These are phyloP conservation scores for Trematomus loennbergii DNA, from an alignment of 2,113 vertebrate species.

Conservation along the genomic window DNA sequence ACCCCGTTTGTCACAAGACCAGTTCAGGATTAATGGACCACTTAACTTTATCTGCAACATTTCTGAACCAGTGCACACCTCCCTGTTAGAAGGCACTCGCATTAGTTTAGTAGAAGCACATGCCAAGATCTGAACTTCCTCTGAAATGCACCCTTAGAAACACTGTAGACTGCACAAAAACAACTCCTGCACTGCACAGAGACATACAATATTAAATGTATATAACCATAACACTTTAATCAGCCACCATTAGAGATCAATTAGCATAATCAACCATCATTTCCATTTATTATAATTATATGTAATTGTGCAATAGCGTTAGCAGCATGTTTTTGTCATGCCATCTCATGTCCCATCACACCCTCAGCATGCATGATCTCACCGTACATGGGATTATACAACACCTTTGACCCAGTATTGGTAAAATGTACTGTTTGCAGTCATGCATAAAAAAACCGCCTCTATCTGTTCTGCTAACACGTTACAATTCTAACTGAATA, in stretches of 20 bases:
- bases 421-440: background rate
- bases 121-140: background rate
- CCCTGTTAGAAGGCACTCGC: background rate
- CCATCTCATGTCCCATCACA: background rate
- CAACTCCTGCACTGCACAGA: background rate
- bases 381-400: background rate
- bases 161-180: background rate
- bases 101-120: background rate
- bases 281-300: background rate
- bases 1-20: conserved; percentile 29
- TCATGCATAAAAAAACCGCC: background rate
- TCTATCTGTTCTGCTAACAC: conserved; percentile 13
- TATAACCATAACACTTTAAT: conserved; percentile 35
- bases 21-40: conserved; percentile 44
- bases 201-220: background rate
- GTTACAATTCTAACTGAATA: background rate
- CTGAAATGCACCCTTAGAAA: background rate
- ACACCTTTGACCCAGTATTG: background rate
- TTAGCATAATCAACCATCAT: conserved; percentile 32
- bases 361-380: background rate
- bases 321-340: background rate
- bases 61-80: background rate
- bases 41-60: conserved; percentile 12
- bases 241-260: conserved; percentile 26
- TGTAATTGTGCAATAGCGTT: conserved; percentile 4